phyloP scores from a whole-genome alignment of 2,888 invertebrate species.

The Drosophila tripunctata region DNA sequence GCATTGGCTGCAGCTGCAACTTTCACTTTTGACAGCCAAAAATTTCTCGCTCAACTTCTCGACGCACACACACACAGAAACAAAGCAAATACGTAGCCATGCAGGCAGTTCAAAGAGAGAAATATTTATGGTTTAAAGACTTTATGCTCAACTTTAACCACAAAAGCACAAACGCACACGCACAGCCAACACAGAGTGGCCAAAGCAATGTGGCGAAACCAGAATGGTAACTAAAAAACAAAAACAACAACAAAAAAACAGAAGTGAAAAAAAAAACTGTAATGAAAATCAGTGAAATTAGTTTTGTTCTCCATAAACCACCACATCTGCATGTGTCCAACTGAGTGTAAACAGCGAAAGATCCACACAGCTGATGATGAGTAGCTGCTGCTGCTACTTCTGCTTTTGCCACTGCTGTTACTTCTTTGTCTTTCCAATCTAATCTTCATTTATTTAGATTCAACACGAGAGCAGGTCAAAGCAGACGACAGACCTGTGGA shows the following conservation, averaged over 20 bases:
- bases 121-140: conserved; percentile 75
- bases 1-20: conserved; percentile 71
- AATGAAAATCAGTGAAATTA: conserved; percentile 68
- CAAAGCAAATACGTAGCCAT: background rate
- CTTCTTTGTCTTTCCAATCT: background rate
- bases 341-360: conserved; percentile 2
- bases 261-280: conserved; percentile 15
- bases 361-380: conserved; percentile 4
- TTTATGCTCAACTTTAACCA: conserved; percentile 72
- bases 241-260: no score
- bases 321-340: conserved; percentile 1
- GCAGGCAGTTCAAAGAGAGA: conserved; percentile 63
- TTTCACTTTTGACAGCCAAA: conserved; percentile 80
- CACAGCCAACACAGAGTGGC: conserved; percentile 9
- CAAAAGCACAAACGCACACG: conserved; percentile 24
- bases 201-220: conserved; percentile 59
- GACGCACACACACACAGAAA: conserved; percentile 12
- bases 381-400: background rate
- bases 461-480: conserved; percentile 6
- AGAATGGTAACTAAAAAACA: conserved; percentile 56
- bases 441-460: conserved; percentile 6
- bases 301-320: conserved; percentile 41
- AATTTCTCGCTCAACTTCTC: conserved; percentile 78
- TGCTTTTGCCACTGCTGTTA: background rate
- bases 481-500: background rate